Conservation (phyloP, 2,888 invertebrate genomes). For the Nephrotoma flavescens region DNA sequence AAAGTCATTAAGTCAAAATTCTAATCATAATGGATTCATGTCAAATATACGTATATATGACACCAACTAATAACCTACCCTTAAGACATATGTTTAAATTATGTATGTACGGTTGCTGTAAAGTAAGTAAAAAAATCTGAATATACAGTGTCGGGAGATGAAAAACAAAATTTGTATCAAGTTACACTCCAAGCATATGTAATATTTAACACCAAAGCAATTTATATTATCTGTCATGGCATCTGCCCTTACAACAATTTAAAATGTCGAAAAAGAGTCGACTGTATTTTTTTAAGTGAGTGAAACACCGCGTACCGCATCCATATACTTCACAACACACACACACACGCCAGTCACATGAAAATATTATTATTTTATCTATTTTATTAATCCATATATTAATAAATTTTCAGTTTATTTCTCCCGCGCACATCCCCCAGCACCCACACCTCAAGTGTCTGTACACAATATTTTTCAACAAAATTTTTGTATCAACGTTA, state of each 20-base stretch:
- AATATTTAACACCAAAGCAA: not conserved
- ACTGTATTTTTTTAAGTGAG: not conserved
- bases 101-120: not conserved
- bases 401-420: not conserved
- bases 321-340: not conserved
- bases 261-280: not conserved
- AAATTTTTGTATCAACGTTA: not conserved
- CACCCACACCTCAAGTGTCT: not conserved
- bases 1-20: not conserved
- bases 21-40: not conserved
- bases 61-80: not conserved
- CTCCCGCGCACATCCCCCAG: not conserved
- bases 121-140: not conserved
- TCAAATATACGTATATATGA: not conserved
- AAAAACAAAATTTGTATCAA: not conserved
- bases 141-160: not conserved
- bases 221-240: not conserved
- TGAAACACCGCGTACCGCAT: not conserved
- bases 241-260: not conserved
- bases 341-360: not conserved
- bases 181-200: not conserved
- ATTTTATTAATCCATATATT: not conserved
- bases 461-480: not conserved
- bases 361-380: not conserved
- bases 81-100: not conserved